phyloP scores from a whole-genome alignment of 2,888 invertebrate species.

The Hetaerina titia region DNA sequence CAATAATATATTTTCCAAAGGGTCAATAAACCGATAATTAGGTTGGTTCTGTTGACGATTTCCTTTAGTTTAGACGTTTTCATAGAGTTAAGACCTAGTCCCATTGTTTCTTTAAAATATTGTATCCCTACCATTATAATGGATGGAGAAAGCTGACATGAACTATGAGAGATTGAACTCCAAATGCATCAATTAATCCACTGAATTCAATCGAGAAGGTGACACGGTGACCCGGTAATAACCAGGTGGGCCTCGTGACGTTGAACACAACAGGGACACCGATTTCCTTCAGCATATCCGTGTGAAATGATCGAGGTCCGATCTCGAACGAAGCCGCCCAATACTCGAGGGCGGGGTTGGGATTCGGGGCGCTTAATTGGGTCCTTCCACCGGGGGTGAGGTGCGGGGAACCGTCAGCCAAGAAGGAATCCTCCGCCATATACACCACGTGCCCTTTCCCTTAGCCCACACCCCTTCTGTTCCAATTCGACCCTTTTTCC shows the following conservation, averaged over 20 bases:
- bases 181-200: neutral
- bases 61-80: too few relatives aligned
- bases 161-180: neutral
- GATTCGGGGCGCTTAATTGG: slow-evolving; percentile 52
- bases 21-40: too few relatives aligned
- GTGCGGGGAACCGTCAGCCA: neutral
- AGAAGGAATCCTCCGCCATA: neutral
- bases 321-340: slow-evolving; percentile 30
- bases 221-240: slow-evolving; percentile 47
- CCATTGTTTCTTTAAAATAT: too few relatives aligned
- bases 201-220: neutral
- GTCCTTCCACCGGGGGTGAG: neutral
- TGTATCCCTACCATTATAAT: too few relatives aligned
- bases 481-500: neutral
- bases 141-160: neutral
- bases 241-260: neutral
- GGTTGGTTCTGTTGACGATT: too few relatives aligned
- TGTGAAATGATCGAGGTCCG: slow-evolving; percentile 14
- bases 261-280: neutral
- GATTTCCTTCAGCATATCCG: slow-evolving; percentile 37
- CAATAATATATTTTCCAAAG: too few relatives aligned
- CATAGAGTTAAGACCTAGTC: too few relatives aligned
- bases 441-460: neutral
- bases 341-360: neutral
- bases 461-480: neutral